These are phyloP conservation scores for Microtus pennsylvanicus DNA, from an alignment of 2,113 vertebrate genomes.

Conservation along the genomic window DNA sequence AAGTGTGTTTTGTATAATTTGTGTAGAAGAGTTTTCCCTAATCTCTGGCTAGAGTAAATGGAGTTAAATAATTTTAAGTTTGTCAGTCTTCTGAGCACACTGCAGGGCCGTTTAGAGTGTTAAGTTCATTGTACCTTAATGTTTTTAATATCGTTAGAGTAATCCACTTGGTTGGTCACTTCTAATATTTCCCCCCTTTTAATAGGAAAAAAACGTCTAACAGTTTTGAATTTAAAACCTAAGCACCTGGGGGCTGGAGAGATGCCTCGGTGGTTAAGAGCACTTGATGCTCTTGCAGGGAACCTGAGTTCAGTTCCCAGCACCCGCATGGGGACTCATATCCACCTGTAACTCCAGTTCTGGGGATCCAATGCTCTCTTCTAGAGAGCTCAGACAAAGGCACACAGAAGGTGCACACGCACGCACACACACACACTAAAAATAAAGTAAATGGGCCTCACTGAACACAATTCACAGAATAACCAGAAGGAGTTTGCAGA, in stretches of 20 bases:
- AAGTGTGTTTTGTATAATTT: background rate
- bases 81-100: background rate
- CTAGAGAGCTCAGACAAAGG: background rate
- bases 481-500: background rate
- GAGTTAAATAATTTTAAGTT: background rate
- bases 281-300: background rate
- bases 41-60: background rate
- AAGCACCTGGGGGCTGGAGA: background rate
- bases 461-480: background rate
- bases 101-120: background rate
- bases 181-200: background rate
- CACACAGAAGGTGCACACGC: background rate
- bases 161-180: background rate
- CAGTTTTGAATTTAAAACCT: background rate
- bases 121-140: background rate
- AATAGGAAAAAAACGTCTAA: background rate
- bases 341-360: background rate
- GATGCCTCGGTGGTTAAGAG: background rate
- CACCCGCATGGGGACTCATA: too few species aligned
- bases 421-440: background rate
- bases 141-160: too few species aligned
- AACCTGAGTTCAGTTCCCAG: background rate
- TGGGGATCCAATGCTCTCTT: too few species aligned
- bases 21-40: background rate
- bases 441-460: background rate